A percentile compares a stretch with the other conserved stretches of the same genome.
These are phyloP conservation scores for Caenorhabditis inopinata DNA, from an alignment of 1,140 invertebrate species.

Conservation along the genomic window DNA sequence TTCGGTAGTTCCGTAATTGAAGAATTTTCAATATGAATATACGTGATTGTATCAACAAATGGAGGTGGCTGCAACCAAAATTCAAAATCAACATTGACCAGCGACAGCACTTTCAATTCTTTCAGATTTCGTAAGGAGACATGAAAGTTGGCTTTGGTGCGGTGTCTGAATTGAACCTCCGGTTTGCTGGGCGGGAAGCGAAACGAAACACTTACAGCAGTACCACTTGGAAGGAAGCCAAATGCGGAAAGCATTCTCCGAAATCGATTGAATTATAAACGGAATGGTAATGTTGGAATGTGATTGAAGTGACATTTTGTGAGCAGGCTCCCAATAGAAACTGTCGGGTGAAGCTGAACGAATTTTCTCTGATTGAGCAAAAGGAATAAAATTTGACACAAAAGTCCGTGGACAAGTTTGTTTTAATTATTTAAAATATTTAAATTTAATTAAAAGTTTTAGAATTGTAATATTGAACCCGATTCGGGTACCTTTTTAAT, in stretches of 20 bases:
- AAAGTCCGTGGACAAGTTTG: no score
- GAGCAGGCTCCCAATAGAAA: slow-evolving; percentile 23
- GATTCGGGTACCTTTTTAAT: no score
- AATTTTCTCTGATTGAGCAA: no score
- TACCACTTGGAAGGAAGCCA: slow-evolving; percentile 19
- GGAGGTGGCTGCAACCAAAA: background rate
- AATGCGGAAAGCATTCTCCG: slow-evolving; percentile 13
- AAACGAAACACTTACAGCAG: background rate
- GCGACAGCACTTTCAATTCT: background rate
- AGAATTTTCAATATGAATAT: slow-evolving; percentile 34
- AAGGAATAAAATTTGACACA: no score
- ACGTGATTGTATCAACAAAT: background rate
- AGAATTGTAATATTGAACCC: no score
- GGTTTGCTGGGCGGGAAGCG: no score
- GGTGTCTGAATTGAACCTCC: background rate
- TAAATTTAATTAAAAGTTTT: no score
- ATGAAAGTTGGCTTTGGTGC: background rate
- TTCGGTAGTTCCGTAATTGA: slow-evolving; percentile 27
- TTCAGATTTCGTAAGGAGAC: background rate
- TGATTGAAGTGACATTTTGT: background rate
- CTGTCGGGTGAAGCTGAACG: background rate
- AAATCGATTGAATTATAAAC: slow-evolving; percentile 25
- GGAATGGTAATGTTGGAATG: background rate
- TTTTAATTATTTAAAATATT: no score
- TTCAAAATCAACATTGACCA: background rate